Evolutionary conservation across 1,140 invertebrate species (phyloP), one percentile per base, ranked within the genome.

Genomic region (Patella vulgata): DNA sequence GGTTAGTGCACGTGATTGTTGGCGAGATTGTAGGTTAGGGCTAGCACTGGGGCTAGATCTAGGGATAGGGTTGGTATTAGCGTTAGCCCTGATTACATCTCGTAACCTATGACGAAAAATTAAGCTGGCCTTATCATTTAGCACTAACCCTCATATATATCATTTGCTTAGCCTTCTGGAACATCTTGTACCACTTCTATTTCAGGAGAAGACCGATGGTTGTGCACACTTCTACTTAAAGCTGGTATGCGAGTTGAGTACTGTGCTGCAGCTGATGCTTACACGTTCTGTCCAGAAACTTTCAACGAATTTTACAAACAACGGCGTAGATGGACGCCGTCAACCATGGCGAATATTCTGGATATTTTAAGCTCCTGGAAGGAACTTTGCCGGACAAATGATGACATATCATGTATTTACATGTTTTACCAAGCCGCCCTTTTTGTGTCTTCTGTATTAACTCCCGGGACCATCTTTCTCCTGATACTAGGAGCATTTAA

Each of bases 381-480:
- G 23, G 23, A 62, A 39, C 48, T 87, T 0, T 79, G 88, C 6
- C 71, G 56, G 27, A 63, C 54, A n/a, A 74, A 73, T 25, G 33
- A 63, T 17, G 60, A 67, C 28, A 71, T 79, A 27, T 75, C 73
- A 4, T 54, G 72, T 12, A 42, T 70, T 19, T 77, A 68, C 31
- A 74, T 79, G 28, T 23, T 73, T 5, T 79, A 79, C 40, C 77
- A 77, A 70, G 81, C 53, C 17, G 48, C 58, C 19, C 51, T 70
- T 66, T 83, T 89, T 75, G 66, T 85, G 14, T 87, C 87, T 6
- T 87, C 87, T 0, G 82, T 89, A 56, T 69, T 89, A 2, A 88
- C 88, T 25, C 89, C 88, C 5, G 88, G 88, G n/a, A 89, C 87
- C 0, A 89, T 90, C 48, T 89, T 89, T 55, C 80, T 89, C 12